phyloP scores from a whole-genome alignment of 2,113 vertebrate genomes.

The human region GRCh38 chr2:39588501-39589000 shows the following conservation, averaged over 20 bases:
- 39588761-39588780: too few relatives aligned
- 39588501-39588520: background rate
- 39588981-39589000: too few relatives aligned
- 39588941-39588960: too few relatives aligned
- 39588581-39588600: background rate
- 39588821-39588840: too few relatives aligned
- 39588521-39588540: background rate
- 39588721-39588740: background rate
- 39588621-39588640: background rate
- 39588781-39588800: too few relatives aligned
- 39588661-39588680: background rate
- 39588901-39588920: too few relatives aligned
- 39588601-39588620: background rate
- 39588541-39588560: background rate
- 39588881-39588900: too few relatives aligned
- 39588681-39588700: background rate
- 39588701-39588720: background rate
- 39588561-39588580: background rate
- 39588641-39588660: background rate
- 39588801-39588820: too few relatives aligned
- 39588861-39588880: too few relatives aligned
- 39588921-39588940: too few relatives aligned
- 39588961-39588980: too few relatives aligned
- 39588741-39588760: background rate
- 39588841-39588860: too few relatives aligned